Evolutionary conservation across 2,888 invertebrate genomes (phyloP), one percentile per base, ranked within the genome.

Genomic region (Gasteruption jaculator): DNA sequence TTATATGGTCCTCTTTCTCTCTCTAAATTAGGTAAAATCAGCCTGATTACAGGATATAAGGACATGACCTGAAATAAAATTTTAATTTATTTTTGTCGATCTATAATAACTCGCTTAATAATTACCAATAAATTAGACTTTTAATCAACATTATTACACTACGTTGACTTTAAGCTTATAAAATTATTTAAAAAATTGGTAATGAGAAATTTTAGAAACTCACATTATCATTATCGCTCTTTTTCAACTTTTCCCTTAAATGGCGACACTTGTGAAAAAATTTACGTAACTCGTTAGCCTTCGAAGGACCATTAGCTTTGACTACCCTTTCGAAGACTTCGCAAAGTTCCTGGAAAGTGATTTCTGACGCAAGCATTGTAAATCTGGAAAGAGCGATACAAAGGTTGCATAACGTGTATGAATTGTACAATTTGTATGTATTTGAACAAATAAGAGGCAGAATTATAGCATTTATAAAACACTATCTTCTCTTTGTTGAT

Each of bases 1-100:
- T 91, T 89, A 71, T 91, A 91, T 0, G 90, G 79, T 25, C 80
- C 80, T 51, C 94, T 78, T 51, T 86, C 83, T 50, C 84, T 80
- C 60, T 95, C 95, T 21, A 81, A 72, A 44, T 80, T 76, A 1
- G 94, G 92, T 19, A 94, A 60, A 7, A 95, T 68, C 21, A 94
- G 74, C 49, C 94, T 78, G 53, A 95, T 63, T 27, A 90, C 76
- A 5, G 88, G 82, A 68, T 81, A 91, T 45, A 85, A 76, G 44
- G 76, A 80, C 25, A 71, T 71, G 47, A 76, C 73, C 76, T 81
- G 67, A 53, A 47, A 45, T 31, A 41, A 34, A 46, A 45, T 38
- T 35, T n/a, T n/a, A n/a, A n/a, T n/a, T n/a, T n/a, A n/a, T n/a
- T n/a, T n/a, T n/a, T n/a, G n/a, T n/a, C n/a, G n/a, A n/a, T n/a